Conservation (phyloP, 37 sponge, comb jelly and placozoan species). For the Cliona cf. orientalis region DNA sequence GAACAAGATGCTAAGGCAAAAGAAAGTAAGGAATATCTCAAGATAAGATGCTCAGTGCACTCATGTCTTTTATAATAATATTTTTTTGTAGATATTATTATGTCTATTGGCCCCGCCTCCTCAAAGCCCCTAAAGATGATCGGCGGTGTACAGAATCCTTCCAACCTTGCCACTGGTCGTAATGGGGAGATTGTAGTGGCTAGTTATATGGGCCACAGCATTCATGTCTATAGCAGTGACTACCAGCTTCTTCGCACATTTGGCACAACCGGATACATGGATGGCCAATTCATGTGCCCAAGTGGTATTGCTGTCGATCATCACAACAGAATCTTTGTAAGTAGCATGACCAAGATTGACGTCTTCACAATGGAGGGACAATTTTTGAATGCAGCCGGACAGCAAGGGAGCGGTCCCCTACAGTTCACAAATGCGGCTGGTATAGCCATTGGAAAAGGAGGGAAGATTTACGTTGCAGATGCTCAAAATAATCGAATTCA, state of each 20-base stretch:
- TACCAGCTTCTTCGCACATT: neutral
- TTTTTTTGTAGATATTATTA: too few relatives aligned
- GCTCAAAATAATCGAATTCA: slow-evolving; percentile 12
- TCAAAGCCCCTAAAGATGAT: slow-evolving; percentile 19
- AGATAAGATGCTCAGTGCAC: too few relatives aligned
- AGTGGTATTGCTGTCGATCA: slow-evolving; percentile 22
- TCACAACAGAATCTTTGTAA: neutral
- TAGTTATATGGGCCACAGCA: slow-evolving; percentile 15
- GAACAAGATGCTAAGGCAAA: too few relatives aligned
- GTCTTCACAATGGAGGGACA: slow-evolving; percentile 42
- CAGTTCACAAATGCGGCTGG: slow-evolving; percentile 8
- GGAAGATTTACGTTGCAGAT: slow-evolving; percentile 30
- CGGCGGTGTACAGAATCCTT: neutral
- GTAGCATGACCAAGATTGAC: neutral
- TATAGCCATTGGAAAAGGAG: slow-evolving; percentile 23
- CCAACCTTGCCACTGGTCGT: neutral
- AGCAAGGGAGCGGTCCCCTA: neutral
- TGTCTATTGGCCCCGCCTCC: too few relatives aligned
- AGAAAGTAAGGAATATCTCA: too few relatives aligned
- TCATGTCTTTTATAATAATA: too few relatives aligned
- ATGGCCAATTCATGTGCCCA: slow-evolving; percentile 30
- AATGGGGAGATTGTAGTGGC: slow-evolving; percentile 26
- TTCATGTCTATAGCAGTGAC: neutral
- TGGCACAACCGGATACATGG: slow-evolving; percentile 5
- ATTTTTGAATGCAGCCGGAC: slow-evolving; percentile 17